phyloP scores from a whole-genome alignment of 2,113 vertebrate genomes.

The Gorsachius goisagi region DNA sequence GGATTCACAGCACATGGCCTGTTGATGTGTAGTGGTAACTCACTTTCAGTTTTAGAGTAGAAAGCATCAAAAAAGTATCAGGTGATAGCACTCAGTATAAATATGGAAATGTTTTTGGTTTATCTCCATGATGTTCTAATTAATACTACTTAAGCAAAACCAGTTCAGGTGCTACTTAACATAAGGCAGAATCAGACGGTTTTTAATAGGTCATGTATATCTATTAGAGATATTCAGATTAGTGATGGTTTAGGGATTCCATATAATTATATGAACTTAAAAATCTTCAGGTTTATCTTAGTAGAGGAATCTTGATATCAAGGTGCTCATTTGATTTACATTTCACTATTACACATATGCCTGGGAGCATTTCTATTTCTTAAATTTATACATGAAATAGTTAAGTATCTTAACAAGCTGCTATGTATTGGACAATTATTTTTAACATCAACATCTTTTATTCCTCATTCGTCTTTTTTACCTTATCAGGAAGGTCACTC shows the following conservation, averaged over 20 bases:
- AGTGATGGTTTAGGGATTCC: background rate
- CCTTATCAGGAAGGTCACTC: background rate
- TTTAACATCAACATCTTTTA: background rate
- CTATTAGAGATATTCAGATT: background rate
- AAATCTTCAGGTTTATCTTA: background rate
- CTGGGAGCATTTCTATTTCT: background rate
- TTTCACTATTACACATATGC: background rate
- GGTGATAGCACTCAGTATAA: background rate
- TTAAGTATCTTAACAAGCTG: background rate
- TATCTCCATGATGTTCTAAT: background rate
- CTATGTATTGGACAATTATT: background rate
- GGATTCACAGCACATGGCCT: background rate
- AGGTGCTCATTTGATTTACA: background rate
- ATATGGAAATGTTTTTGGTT: background rate
- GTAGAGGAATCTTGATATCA: background rate
- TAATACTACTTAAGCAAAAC: background rate
- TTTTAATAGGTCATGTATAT: background rate
- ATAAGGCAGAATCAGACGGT: background rate
- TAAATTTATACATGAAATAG: background rate
- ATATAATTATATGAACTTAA: background rate
- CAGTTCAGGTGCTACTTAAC: background rate
- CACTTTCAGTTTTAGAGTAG: background rate
- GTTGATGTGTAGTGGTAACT: background rate
- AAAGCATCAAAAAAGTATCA: background rate
- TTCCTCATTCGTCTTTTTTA: background rate